Evolutionary conservation across 2,113 vertebrate species (phyloP), one percentile per base, ranked within the genome.

Genomic region (Laticauda laticaudata): DNA sequence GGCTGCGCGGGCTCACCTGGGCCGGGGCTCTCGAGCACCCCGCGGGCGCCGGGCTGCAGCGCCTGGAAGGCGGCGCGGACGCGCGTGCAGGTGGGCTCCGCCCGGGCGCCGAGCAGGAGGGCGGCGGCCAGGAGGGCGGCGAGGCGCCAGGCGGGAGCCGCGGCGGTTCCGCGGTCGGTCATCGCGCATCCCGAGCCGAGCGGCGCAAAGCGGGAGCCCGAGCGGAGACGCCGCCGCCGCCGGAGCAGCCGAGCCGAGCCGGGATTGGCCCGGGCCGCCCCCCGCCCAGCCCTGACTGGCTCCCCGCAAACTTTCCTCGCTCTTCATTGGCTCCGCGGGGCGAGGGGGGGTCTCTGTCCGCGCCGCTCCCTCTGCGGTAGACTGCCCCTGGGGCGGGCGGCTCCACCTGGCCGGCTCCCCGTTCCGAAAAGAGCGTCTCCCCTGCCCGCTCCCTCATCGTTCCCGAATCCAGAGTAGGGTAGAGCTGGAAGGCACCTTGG

Each of bases 1-100:
- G 15, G 3, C 3, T 0, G 1, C 0, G 6, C 1, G 5, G 0
- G 2, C 97, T 97, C 93, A 97, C 97, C 97, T 97, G 97, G 61
- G 89, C 95, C 96, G 3, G 96, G 96, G 85, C 86, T 95, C 51
- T 97, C 97, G 39, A 95, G 96, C 2, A 90, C 57, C 92, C 95
- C 90, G 87, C 54, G 61, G 85, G 86, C 92, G 23, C 92, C 92
- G 34, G 93, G 95, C 69, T 94, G 95, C 48, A 94, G 91, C 21
- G 94, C 59, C 14, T 87, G 90, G 85, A 95, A 94, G 15, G 92
- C 92, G 89, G 95, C 93, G 39, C 92, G 94, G 64, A 94, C 94
- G 26, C 93, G 90, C 43, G 92, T 93, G 91, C 95, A 95, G 87
- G 61, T 59, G 15, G 93, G 88, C 48, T 91, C 87, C 54, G 91